phyloP scores from a whole-genome alignment of 2,113 vertebrate genomes.

The Spea multiplicata region DNA sequence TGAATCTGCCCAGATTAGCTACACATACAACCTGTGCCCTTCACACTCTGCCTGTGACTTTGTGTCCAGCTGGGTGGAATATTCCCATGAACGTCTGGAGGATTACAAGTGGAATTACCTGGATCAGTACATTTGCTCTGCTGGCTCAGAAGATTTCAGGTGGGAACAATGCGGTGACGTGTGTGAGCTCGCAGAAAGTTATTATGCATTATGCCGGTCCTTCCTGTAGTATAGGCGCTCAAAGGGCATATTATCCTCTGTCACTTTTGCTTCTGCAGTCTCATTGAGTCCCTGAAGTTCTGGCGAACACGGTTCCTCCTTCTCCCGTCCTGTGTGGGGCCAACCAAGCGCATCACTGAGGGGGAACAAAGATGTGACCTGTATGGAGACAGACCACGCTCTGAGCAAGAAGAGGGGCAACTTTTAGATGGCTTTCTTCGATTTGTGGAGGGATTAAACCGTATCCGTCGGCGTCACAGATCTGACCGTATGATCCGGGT shows the following conservation, averaged over 20 bases:
- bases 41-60: conserved; percentile 87
- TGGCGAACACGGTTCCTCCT: conserved; percentile 95
- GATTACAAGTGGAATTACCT: conserved; percentile 99
- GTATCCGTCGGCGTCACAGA: conserved; percentile 89
- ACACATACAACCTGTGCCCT: conserved; percentile 93
- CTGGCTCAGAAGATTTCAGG: conserved; percentile 98
- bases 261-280: conserved; percentile 59
- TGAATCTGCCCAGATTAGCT: conserved; percentile 92
- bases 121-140: conserved; percentile 97
- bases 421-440: conserved; percentile 91
- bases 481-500: conserved; percentile 88
- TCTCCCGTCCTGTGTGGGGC: conserved; percentile 84
- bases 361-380: conserved; percentile 88
- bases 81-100: conserved; percentile 90
- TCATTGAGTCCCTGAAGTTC: conserved; percentile 96
- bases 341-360: conserved; percentile 85
- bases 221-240: neutral
- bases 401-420: conserved; percentile 81
- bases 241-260: neutral
- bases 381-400: conserved; percentile 80
- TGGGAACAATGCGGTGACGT: conserved; percentile 33
- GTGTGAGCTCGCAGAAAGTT: neutral
- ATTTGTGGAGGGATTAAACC: conserved; percentile 94
- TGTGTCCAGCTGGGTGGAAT: conserved; percentile 95
- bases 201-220: accelerated